Percentiles rank a stretch among this genome's conserved stretches.
These are phyloP conservation scores for Dryas iulia DNA, from an alignment of 1,140 invertebrate genomes.

Conservation along the genomic window DNA sequence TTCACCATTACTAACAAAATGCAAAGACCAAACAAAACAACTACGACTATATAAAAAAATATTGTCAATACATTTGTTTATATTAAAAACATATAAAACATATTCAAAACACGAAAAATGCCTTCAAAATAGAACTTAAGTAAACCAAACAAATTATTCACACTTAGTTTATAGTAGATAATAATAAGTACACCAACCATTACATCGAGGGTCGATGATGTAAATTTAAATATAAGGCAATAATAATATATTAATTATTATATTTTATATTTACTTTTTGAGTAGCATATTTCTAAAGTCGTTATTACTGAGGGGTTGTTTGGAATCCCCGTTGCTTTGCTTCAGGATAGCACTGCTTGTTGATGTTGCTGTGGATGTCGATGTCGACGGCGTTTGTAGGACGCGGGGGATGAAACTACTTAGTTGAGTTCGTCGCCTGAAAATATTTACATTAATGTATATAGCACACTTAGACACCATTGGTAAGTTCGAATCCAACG, in stretches of 20 bases:
- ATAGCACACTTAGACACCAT: too few species aligned
- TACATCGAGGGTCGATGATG: not conserved
- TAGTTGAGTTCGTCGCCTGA: slow-evolving; percentile 69
- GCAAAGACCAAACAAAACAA: too few species aligned
- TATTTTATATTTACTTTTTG: slow-evolving; percentile 48
- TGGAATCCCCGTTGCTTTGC: slow-evolving; percentile 40
- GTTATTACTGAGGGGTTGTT: slow-evolving; percentile 61
- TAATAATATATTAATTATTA: not conserved
- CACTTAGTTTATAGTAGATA: not conserved
- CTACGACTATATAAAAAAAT: too few species aligned
- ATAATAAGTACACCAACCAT: not conserved
- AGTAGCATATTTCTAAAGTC: slow-evolving; percentile 71
- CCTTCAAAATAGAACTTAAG: too few species aligned
- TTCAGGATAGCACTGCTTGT: slow-evolving; percentile 39
- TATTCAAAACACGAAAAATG: not conserved
- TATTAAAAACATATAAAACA: too few species aligned
- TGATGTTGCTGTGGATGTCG: slow-evolving; percentile 8
- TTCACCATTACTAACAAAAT: too few species aligned
- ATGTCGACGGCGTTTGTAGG: slow-evolving; percentile 56
- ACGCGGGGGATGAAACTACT: slow-evolving; percentile 74
- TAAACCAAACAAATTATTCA: not conserved
- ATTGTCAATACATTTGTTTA: too few species aligned
- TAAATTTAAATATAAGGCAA: not conserved
- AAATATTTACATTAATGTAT: too few species aligned
- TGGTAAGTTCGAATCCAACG: too few species aligned